A percentile compares a stretch with the other conserved stretches of the same genome.
phyloP scores from a whole-genome alignment of 2,113 vertebrate species.

The Erpornis zantholeuca region DNA sequence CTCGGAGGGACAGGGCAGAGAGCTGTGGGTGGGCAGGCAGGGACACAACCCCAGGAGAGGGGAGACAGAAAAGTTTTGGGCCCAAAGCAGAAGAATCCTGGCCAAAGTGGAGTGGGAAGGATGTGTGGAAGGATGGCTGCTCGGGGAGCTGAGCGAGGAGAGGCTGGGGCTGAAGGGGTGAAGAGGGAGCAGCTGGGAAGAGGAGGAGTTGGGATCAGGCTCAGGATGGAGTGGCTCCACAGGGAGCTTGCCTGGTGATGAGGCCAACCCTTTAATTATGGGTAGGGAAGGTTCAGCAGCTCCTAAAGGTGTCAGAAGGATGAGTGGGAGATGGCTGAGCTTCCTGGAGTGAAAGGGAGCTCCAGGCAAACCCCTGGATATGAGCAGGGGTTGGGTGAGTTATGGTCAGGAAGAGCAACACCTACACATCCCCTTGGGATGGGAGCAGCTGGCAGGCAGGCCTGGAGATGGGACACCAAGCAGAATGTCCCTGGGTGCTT shows the following conservation, averaged over 20 bases:
- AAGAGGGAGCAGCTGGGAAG: not conserved
- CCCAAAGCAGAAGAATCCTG: not conserved
- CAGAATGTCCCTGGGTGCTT: not conserved
- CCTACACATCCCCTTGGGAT: not conserved
- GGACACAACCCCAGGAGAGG: not conserved
- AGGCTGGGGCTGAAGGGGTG: not conserved
- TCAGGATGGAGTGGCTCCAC: not conserved
- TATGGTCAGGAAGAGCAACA: not conserved
- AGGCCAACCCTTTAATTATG: not conserved
- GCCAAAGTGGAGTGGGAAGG: not conserved
- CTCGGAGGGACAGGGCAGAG: rapidly evolving
- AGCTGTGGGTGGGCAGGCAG: not conserved
- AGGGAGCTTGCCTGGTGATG: not conserved
- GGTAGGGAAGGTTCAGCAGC: not conserved
- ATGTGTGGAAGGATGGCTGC: rapidly evolving
- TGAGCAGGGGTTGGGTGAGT: not conserved
- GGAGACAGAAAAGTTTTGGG: not conserved
- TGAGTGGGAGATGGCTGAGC: not conserved
- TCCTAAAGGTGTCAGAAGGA: not conserved
- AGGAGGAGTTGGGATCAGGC: not conserved
- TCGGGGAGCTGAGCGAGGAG: not conserved
- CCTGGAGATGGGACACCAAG: not conserved
- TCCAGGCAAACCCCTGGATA: not conserved
- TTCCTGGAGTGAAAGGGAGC: not conserved
- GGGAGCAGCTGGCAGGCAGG: not conserved